Base-by-base conservation (phyloP, 2,113 vertebrate genomes). In the Seriola aureovittata region DNA sequence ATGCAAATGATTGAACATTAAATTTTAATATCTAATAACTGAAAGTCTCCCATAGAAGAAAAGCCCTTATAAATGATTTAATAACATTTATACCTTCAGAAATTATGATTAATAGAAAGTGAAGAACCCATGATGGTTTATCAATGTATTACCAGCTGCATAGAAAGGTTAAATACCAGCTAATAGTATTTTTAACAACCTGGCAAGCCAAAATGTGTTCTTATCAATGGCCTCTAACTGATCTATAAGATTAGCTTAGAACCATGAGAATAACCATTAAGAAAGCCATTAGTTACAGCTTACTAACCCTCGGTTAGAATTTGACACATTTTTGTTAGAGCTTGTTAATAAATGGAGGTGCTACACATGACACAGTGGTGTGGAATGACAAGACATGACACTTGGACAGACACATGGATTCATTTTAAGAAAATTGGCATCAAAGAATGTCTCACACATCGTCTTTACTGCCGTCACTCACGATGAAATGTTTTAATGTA, bases 371-470 rank as follows among this genome's bases (percentile, higher is more conserved):
- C 75, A 34, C 25, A 21, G 66, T 5, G 10, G 77, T 57, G 64
- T 76, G 81, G 57, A 84, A 63, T 82, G 69, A 84, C 44, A 0
- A 21, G 69, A 58, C 77, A 32, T 48, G 64, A 46, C 82, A 17
- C 23, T 5, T 21, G 29, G 2, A 29, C 34, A 10, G 63, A 12
- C 5, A 6, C 40, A 11, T 75, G n/a, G 25, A 23, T 67, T 63
- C 38, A 46, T 8, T 52, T 52, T 23, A n/a, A 34, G 59, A 23
- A 46, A 71, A 58, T 14, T 71, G 71, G 8, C 10, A 2, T 17
- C 5, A 54, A 66, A 52, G 60, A 75, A 64, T 82, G 32, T 58
- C 58, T 82, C 59, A 19, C 74, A 60, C 16, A 8, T 23, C 42
- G 32, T 62, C 70, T n/a, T 21, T 0, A 62, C 34, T 17, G 23